A percentile compares a stretch with the other conserved stretches of the same genome.
Conservation (phyloP, 53 echinoderm and acorn worm species). For the Arbacia lixula region DNA sequence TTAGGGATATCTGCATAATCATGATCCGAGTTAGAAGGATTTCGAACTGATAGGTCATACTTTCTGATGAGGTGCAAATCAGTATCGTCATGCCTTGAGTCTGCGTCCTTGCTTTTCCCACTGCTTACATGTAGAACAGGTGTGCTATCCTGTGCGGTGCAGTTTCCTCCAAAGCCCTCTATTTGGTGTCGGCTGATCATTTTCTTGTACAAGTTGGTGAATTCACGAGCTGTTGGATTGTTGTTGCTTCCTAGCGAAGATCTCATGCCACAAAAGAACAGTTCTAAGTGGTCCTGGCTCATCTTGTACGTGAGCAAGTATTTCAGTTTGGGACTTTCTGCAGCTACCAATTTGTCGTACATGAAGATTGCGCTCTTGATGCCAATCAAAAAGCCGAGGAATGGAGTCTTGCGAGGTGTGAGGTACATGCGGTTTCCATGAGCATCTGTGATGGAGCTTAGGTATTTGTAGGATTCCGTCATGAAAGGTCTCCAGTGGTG, state of each 20-base stretch:
- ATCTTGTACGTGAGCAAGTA: slow-evolving; percentile 67
- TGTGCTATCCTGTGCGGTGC: slow-evolving; percentile 52
- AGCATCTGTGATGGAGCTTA: slow-evolving; percentile 36
- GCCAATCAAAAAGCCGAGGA: slow-evolving; percentile 58
- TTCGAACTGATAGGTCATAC: slow-evolving; percentile 46
- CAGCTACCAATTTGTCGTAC: slow-evolving; percentile 30
- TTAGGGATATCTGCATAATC: slow-evolving; percentile 65
- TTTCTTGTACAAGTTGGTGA: slow-evolving; percentile 54
- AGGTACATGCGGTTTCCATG: slow-evolving; percentile 8
- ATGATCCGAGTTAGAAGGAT: slow-evolving; percentile 31
- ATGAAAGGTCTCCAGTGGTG: slow-evolving; percentile 50
- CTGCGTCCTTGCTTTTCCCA: too few relatives aligned
- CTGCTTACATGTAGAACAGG: slow-evolving; percentile 52
- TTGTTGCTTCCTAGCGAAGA: slow-evolving; percentile 63
- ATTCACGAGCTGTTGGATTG: slow-evolving; percentile 65
- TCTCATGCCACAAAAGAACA: slow-evolving; percentile 71
- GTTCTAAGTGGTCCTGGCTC: slow-evolving; percentile 68
- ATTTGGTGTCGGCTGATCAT: slow-evolving; percentile 57
- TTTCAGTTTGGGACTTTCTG: slow-evolving; percentile 33
- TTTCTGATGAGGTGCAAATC: too few relatives aligned
- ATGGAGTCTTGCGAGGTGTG: slow-evolving; percentile 39
- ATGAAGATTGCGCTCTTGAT: slow-evolving; percentile 44
- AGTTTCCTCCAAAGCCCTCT: slow-evolving; percentile 52
- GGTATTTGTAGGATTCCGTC: slow-evolving; percentile 14
- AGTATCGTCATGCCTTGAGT: too few relatives aligned